Conservation (phyloP, 2,113 vertebrate species). For the Cercocebus atys region DNA sequence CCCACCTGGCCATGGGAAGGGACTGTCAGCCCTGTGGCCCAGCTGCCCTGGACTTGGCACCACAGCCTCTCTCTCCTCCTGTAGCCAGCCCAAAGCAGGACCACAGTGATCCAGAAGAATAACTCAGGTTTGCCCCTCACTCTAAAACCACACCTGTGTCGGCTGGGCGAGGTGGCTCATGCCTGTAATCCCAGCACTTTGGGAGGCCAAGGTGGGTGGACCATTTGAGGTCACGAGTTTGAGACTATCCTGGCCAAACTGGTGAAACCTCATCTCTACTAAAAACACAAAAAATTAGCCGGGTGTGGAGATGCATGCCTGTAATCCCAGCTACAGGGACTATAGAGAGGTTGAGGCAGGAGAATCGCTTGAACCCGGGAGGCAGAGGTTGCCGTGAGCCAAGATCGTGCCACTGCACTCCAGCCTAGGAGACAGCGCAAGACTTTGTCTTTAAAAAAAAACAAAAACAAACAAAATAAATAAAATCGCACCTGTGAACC, state of each 20-base stretch:
- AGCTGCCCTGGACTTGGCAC: background rate
- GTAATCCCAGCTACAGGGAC: too few relatives aligned
- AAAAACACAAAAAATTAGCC: background rate
- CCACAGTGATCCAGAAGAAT: background rate
- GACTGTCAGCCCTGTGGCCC: background rate
- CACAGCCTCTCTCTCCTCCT: background rate
- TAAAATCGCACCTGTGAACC: background rate
- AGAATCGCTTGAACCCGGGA: too few relatives aligned
- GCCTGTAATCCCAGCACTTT: background rate
- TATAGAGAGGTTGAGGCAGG: too few relatives aligned
- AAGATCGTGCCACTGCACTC: too few relatives aligned
- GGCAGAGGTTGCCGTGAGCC: too few relatives aligned
- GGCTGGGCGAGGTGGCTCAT: background rate
- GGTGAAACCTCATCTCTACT: background rate
- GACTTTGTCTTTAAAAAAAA: too few relatives aligned
- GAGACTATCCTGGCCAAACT: background rate
- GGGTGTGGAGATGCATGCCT: too few relatives aligned
- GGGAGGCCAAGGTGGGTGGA: background rate
- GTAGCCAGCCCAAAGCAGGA: background rate
- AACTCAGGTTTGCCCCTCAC: background rate
- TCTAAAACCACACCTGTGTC: too few relatives aligned
- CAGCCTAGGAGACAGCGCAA: too few relatives aligned
- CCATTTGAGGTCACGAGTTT: background rate
- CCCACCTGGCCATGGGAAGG: background rate
- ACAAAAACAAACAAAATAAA: too few relatives aligned